These are phyloP conservation scores for Cladorhizidae sp. DNA, from an alignment of 37 sponge, comb jelly and placozoan species.

Conservation along the genomic window DNA sequence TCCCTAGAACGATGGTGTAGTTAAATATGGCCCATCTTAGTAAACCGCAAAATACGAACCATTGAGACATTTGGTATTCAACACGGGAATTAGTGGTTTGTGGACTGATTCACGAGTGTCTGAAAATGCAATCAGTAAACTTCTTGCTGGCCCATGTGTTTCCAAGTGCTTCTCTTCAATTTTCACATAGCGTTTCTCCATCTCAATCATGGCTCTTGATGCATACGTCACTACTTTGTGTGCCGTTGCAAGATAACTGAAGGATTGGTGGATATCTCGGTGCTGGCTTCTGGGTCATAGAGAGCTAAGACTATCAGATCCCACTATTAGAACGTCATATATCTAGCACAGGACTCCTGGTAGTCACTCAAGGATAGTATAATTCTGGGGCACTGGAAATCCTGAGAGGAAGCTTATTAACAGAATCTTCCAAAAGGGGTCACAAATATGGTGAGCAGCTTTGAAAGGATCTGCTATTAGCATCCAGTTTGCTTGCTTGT, in stretches of 20 bases:
- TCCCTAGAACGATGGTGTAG: slow-evolving; percentile 41
- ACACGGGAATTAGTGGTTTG: slow-evolving; percentile 46
- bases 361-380: too few relatives aligned
- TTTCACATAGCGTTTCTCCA: slow-evolving; percentile 33
- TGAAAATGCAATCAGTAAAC: too few relatives aligned
- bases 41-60: slow-evolving; percentile 19
- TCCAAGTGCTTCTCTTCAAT: slow-evolving; percentile 56
- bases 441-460: too few relatives aligned
- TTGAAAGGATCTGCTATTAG: too few relatives aligned
- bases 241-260: too few relatives aligned
- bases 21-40: slow-evolving; percentile 36
- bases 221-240: slow-evolving; percentile 56
- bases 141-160: slow-evolving; percentile 31
- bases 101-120: too few relatives aligned
- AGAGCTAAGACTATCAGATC: slow-evolving; percentile 32
- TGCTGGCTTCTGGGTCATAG: slow-evolving; percentile 21
- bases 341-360: too few relatives aligned
- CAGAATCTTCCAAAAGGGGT: too few relatives aligned
- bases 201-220: slow-evolving; percentile 36
- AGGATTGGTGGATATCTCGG: slow-evolving; percentile 43
- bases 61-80: slow-evolving; percentile 31
- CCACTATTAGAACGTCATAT: too few relatives aligned
- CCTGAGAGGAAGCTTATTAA: too few relatives aligned
- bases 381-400: too few relatives aligned
- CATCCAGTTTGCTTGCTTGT: too few relatives aligned